phyloP scores from a whole-genome alignment of 2,797 vertebrate species.

The Lacerta viridis region DNA sequence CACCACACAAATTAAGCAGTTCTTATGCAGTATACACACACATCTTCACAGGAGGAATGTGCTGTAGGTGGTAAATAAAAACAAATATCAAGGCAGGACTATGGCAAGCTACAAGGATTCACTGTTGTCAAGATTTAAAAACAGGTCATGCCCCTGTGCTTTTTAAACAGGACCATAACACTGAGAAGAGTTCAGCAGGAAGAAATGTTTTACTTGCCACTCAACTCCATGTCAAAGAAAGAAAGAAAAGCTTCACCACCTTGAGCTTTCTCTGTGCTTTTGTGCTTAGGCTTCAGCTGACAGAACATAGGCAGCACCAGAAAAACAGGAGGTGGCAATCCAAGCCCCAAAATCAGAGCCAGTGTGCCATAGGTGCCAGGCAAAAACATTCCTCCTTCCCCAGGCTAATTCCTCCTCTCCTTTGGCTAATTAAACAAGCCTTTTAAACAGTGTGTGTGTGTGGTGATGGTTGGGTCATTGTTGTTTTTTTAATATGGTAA shows the following conservation, averaged over 20 bases:
- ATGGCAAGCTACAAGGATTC: neutral
- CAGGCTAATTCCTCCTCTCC: too few relatives aligned
- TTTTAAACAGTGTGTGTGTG: too few relatives aligned
- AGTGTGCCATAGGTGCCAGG: too few relatives aligned
- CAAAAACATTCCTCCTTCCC: too few relatives aligned
- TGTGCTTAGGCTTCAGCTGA: too few relatives aligned
- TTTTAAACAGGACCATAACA: neutral
- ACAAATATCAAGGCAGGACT: neutral
- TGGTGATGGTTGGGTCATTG: too few relatives aligned
- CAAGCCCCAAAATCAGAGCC: too few relatives aligned
- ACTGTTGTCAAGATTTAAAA: neutral
- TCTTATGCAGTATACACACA: neutral
- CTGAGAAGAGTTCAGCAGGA: neutral
- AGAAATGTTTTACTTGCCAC: neutral
- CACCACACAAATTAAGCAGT: slow-evolving; percentile 2
- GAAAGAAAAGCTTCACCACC: neutral
- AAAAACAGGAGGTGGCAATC: too few relatives aligned
- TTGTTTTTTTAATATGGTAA: neutral
- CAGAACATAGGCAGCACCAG: too few relatives aligned
- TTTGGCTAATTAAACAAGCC: too few relatives aligned
- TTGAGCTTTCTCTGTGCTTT: neutral
- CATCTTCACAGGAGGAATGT: neutral
- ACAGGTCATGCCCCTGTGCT: too few relatives aligned
- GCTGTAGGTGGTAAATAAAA: neutral
- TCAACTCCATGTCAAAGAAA: neutral